Conservation (phyloP, 2,113 vertebrate species). For the Isichthys henryi region DNA sequence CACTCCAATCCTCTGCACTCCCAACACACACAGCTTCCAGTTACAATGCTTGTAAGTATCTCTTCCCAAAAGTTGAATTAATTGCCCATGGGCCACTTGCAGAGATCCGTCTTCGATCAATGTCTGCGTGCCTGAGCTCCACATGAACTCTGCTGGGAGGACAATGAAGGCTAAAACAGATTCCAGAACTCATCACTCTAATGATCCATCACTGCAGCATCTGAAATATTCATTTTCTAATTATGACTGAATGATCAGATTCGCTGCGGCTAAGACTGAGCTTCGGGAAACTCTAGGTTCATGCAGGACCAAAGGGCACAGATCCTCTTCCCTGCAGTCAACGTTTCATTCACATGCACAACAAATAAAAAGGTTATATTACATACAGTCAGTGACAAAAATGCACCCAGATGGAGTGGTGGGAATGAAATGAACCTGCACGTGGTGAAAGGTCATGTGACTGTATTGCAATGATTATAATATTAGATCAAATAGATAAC, state of each 20-base stretch:
- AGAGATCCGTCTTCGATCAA: not conserved
- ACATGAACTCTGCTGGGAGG: not conserved
- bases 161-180: not conserved
- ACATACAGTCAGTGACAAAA: no score
- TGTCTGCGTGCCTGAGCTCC: not conserved
- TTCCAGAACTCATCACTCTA: not conserved
- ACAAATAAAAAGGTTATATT: not conserved
- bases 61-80: not conserved
- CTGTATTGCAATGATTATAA: no score
- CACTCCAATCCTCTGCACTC: not conserved
- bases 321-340: not conserved
- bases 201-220: not conserved
- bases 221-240: constrained; percentile 14
- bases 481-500: no score
- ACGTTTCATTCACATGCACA: not conserved
- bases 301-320: not conserved
- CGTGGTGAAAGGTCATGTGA: no score
- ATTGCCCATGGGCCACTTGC: not conserved
- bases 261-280: not conserved
- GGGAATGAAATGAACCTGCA: no score
- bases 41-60: not conserved
- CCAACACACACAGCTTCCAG: not conserved
- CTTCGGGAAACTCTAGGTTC: not conserved
- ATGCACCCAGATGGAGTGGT: no score
- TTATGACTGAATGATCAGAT: constrained; percentile 11